These are phyloP conservation scores for Hephaestus fuliginosus DNA, from an alignment of 2,797 vertebrate genomes.

Conservation along the genomic window DNA sequence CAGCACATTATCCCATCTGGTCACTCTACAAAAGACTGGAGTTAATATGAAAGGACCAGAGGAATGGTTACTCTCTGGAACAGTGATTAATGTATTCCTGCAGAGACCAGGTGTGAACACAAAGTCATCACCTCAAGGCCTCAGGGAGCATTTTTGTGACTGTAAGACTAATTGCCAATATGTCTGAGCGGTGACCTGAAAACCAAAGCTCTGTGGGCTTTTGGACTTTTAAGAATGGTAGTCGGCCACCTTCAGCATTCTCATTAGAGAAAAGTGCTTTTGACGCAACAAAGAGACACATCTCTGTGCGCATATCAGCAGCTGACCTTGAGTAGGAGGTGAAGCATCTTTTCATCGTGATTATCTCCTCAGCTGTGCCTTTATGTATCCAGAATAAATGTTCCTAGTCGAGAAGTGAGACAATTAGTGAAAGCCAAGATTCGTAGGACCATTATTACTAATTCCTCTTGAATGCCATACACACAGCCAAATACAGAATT, in stretches of 20 bases:
- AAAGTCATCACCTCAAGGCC: constrained; percentile 47
- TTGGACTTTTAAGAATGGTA: constrained; percentile 22
- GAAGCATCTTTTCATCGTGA: neutral
- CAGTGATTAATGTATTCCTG: constrained; percentile 58
- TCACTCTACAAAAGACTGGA: neutral
- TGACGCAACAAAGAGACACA: neutral
- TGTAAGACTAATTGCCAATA: constrained; percentile 70
- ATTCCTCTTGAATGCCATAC: neutral
- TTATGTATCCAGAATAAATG: constrained; percentile 9
- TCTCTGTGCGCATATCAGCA: neutral
- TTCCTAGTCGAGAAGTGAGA: neutral
- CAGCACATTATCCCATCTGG: neutral
- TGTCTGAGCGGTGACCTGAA: constrained; percentile 67
- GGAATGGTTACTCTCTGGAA: constrained; percentile 28
- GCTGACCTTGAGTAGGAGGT: neutral
- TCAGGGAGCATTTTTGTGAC: constrained; percentile 57
- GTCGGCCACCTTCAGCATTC: neutral
- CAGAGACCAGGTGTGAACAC: constrained; percentile 50
- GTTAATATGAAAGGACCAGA: constrained; percentile 25
- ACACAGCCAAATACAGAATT: neutral
- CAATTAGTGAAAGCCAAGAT: neutral
- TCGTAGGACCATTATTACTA: neutral
- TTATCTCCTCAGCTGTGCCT: neutral
- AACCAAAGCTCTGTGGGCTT: constrained; percentile 47
- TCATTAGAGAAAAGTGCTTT: neutral